Percentiles rank a stretch among this genome's conserved stretches.
Conservation (phyloP, 2,113 vertebrate genomes). For the Seriola rivoliana region DNA sequence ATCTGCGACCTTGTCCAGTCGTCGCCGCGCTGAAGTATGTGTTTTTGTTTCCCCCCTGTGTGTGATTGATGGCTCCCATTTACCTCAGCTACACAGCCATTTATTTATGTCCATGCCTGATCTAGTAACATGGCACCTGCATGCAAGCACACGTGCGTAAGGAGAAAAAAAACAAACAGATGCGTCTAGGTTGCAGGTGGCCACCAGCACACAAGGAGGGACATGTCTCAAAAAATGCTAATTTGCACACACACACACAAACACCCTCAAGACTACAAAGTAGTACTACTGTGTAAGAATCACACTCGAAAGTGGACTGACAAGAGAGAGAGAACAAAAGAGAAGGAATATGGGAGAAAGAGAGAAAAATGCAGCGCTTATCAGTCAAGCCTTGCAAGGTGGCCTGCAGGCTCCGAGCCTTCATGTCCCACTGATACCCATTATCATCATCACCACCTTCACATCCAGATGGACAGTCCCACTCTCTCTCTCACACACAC, state of each 20-base stretch:
- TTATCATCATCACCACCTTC: slow-evolving; percentile 39
- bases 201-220: not conserved
- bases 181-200: not conserved
- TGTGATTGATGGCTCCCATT: slow-evolving; percentile 71
- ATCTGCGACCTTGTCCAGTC: not conserved
- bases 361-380: not conserved
- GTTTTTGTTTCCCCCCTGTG: slow-evolving; percentile 43
- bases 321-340: not conserved
- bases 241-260: not conserved
- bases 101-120: slow-evolving; percentile 60
- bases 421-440: slow-evolving; percentile 35
- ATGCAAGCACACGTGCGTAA: not conserved
- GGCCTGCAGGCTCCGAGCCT: slow-evolving; percentile 29
- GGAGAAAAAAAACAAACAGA: not conserved
- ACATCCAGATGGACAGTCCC: slow-evolving; percentile 45
- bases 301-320: not conserved
- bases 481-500: not conserved
- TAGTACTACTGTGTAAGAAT: not conserved
- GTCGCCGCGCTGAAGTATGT: not conserved
- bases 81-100: slow-evolving; percentile 43
- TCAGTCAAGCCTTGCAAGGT: slow-evolving; percentile 19
- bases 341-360: not conserved
- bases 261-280: slow-evolving; percentile 8
- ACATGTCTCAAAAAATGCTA: slow-evolving; percentile 3
- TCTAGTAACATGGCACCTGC: not conserved